Evolutionary conservation across 2,113 vertebrate genomes (phyloP), one percentile per base, ranked within the genome.

Genomic region (Ceratotherium simum): DNA sequence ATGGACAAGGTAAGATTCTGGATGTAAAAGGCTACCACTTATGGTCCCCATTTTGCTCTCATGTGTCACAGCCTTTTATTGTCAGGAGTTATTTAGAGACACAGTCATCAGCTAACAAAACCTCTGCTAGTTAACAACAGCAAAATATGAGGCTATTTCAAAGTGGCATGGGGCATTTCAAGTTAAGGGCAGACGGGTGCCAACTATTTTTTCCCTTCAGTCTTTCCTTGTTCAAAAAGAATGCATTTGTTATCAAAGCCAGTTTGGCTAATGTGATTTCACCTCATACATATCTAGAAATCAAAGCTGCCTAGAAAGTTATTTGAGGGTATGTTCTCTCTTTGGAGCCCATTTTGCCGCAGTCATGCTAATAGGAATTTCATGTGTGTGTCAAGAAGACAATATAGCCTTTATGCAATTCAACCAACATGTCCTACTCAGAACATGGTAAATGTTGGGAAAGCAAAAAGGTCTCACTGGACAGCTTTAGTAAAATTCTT

Each of bases 181-280:
- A 98, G 97, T 93, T 72, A 91, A 96, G 90, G 80, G 84, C 64
- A 78, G 76, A 93, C 12, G 58, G 31, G 92, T 97, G 97, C 98
- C 97, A 98, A 96, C 85, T 73, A 80, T 91, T 96, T 97, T 97
- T 97, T 86, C 82, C 80, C 94, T 97, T 95, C 82, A 92, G 89
- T 64, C 88, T 94, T 91, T 88, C 95, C 96, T 97, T 97, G 96
- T 96, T 97, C 65, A 95, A 97, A 96, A 97, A 98, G 97, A 98
- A 97, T 98, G 95, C 92, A 64, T 82, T 97, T 98, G 97, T 98
- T 98, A 98, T 98, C 98, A 97, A 98, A 98, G 97, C 97, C 94
- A 97, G 98, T 97, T 98, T 97, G 97, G 98, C 98, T 98, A 98
- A 98, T 98, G 98, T 98, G 98, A 98, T 98, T 98, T 98, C 90